These are phyloP conservation scores for Podarcis raffonei DNA, from an alignment of 2,113 vertebrate species.

Conservation along the genomic window DNA sequence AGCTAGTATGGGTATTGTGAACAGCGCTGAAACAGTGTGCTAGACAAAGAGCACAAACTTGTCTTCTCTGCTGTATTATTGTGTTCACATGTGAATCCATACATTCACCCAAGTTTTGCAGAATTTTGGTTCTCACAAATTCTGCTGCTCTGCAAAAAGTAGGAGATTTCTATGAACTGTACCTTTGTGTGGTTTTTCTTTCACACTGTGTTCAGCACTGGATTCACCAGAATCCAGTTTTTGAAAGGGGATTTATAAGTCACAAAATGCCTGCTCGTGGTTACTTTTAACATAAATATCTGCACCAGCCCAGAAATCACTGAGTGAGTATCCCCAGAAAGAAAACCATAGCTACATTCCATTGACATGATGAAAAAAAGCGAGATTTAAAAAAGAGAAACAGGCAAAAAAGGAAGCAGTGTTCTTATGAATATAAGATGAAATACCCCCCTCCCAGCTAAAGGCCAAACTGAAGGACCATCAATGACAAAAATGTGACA, in stretches of 20 bases:
- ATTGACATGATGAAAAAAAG: constrained; percentile 36
- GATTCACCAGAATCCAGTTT: constrained; percentile 13
- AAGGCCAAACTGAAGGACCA: neutral
- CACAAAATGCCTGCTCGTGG: neutral
- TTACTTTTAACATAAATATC: neutral
- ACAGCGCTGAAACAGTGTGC: neutral
- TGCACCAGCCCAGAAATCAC: neutral
- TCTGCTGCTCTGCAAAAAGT: neutral
- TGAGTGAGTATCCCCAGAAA: neutral
- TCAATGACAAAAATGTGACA: neutral
- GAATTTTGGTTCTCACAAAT: neutral
- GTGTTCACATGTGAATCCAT: neutral
- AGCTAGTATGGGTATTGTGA: neutral
- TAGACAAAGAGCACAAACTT: neutral
- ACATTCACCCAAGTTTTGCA: neutral
- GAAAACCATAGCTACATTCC: constrained; percentile 40
- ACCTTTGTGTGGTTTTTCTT: neutral
- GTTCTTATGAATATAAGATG: neutral
- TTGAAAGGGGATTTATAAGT: constrained; percentile 43
- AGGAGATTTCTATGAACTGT: neutral
- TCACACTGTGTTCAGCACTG: constrained; percentile 38
- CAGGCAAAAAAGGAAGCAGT: constrained; percentile 13
- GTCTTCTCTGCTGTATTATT: neutral
- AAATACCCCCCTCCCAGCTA: neutral
- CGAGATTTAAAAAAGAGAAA: neutral